These are phyloP conservation scores for Andrena camellia DNA, from an alignment of 2,888 invertebrate species.

Conservation along the genomic window DNA sequence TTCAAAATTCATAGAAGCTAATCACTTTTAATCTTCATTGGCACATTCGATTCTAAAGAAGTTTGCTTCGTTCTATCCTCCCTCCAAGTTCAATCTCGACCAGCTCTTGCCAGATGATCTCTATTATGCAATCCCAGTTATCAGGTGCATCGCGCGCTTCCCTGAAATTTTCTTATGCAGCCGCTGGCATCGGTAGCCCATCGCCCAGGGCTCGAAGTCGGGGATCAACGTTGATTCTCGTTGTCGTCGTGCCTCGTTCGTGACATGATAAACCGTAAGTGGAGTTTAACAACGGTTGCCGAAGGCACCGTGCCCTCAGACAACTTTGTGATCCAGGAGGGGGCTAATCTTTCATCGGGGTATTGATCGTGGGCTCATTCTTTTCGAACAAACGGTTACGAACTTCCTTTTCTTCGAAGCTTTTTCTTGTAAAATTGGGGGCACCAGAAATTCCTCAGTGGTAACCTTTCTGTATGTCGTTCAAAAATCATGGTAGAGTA, in stretches of 20 bases:
- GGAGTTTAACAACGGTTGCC: constrained; percentile 19
- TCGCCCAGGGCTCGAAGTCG: constrained; percentile 3
- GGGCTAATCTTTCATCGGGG: constrained; percentile 32
- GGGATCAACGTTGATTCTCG: constrained; percentile 17
- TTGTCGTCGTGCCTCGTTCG: constrained; percentile 6
- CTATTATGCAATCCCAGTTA: constrained; percentile 49
- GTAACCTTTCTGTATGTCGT: too few species aligned
- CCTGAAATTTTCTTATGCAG: constrained; percentile 47
- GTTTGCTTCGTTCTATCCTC: too few species aligned
- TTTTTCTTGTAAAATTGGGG: too few species aligned
- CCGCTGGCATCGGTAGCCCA: neutral
- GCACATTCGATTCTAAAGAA: too few species aligned
- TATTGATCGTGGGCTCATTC: constrained; percentile 2
- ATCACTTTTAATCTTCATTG: too few species aligned
- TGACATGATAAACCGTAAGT: constrained; percentile 35
- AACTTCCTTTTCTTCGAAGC: constrained; percentile 7
- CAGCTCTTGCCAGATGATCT: constrained; percentile 19
- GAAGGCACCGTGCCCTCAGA: neutral
- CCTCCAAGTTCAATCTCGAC: constrained; percentile 8
- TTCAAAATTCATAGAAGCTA: too few species aligned
- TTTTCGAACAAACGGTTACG: too few species aligned
- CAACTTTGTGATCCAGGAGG: constrained; percentile 12
- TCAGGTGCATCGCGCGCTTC: constrained; percentile 25
- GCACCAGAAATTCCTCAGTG: too few species aligned
- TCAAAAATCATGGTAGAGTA: too few species aligned